Evolutionary conservation across 1,140 invertebrate genomes (phyloP), one percentile per base, ranked within the genome.

Genomic region (Augochlora pura): DNA sequence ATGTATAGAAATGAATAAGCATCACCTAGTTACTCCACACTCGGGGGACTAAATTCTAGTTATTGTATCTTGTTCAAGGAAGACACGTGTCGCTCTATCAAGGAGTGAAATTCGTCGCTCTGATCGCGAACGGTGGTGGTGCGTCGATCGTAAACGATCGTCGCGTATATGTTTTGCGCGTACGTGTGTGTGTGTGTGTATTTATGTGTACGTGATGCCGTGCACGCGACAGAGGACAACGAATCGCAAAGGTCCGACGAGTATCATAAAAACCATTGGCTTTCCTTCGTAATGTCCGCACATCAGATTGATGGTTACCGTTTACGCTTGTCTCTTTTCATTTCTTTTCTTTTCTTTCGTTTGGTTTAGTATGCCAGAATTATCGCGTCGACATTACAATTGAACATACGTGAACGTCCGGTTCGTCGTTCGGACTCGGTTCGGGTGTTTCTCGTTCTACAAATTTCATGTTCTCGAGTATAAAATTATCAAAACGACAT

Each of bases 61-160:
- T 86, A 83, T 86, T 86, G 77, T 86, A 86, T 82, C 83, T 86
- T 32, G 70, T 70, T 86, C 71, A 46, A 86, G 82, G 79, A 85
- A 83, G 85, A 86, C 81, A 83, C 84, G 63, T 73, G 59, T 75
- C 82, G 60, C 76, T 46, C 67, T 78, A 76, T 83, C 63, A 71
- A 66, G 39, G 71, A 82, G 73, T 62, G 42, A 66, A 72, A 83
- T 59, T 62, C 60, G 77, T 72, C 52, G 54, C 60, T 54, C 60
- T 49, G 74, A 74, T 49, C 27, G 32, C 32, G 64, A 66, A 25
- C 38, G 23, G 1, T 32, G 23, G 23, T 32, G 32, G 1, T 32
- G 32, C 4, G n/a, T 32, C 4, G 32, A 39, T 49, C 60, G 14
- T 66, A 16, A 32, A 78, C 32, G 32, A 32, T 32, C 32, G 32